These are phyloP conservation scores for Ictalurus punctatus DNA, from an alignment of 2,113 vertebrate species.

Conservation along the genomic window DNA sequence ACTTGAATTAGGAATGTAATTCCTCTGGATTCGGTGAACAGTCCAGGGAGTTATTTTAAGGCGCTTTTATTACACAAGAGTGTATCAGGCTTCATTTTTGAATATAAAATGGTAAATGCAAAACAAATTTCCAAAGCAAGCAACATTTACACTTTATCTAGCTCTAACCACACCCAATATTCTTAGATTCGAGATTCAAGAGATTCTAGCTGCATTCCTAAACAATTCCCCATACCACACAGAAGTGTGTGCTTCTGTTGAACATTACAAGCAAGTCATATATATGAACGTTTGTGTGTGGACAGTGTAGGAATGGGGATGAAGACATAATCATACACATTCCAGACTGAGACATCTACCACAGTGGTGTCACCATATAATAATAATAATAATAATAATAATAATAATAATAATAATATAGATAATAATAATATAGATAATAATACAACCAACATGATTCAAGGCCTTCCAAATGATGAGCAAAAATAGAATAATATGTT, in stretches of 20 bases:
- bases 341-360: neutral
- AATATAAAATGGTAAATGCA: neutral
- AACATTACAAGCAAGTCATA: neutral
- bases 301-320: neutral
- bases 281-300: neutral
- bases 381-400: neutral
- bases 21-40: neutral
- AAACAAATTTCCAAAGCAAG: neutral
- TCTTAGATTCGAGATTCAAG: neutral
- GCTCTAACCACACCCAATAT: neutral
- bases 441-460: neutral
- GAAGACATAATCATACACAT: no score
- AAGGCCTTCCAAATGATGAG: neutral
- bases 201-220: neutral
- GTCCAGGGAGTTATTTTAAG: neutral
- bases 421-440: neutral
- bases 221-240: neutral
- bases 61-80: neutral
- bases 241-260: neutral
- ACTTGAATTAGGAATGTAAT: no score
- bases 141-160: neutral
- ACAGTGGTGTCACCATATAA: neutral
- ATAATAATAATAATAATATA: neutral
- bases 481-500: neutral
- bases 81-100: neutral